A percentile compares a stretch with the other conserved stretches of the same genome.
phyloP scores from a whole-genome alignment of 2,888 invertebrate species.

The Venusia cambrica region DNA sequence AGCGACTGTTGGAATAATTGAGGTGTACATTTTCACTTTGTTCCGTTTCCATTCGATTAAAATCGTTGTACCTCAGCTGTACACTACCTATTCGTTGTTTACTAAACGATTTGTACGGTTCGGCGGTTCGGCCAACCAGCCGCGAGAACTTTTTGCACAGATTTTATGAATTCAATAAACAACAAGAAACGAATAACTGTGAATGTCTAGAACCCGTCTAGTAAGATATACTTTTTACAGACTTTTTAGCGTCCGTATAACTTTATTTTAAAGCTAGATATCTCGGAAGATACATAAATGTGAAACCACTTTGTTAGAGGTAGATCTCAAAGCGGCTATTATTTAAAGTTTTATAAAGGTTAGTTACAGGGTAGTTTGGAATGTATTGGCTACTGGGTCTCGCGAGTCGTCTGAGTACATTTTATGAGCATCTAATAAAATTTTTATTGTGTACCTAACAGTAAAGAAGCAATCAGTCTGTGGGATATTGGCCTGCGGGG shows the following conservation, averaged over 20 bases:
- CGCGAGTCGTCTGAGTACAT: slow-evolving; percentile 71
- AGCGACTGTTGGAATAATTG: slow-evolving; percentile 75
- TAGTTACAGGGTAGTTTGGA: slow-evolving; percentile 73
- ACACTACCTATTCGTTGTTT: slow-evolving; percentile 76
- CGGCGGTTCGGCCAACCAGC: slow-evolving; percentile 63
- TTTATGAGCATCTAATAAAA: slow-evolving; percentile 78
- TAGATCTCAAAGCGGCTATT: slow-evolving; percentile 25
- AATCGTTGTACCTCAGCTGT: slow-evolving; percentile 77
- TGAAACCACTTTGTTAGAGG: slow-evolving; percentile 19
- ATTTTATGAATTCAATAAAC: slow-evolving; percentile 36
- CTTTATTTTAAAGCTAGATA: slow-evolving; percentile 15
- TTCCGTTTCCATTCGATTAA: slow-evolving; percentile 81
- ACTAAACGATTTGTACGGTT: slow-evolving; percentile 79
- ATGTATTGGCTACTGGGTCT: slow-evolving; percentile 76
- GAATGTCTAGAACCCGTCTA: slow-evolving; percentile 14
- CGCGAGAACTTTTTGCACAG: slow-evolving; percentile 49
- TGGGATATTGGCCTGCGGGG: slow-evolving; percentile 74
- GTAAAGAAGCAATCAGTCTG: slow-evolving; percentile 81
- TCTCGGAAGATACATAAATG: slow-evolving; percentile 12
- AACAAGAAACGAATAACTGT: slow-evolving; percentile 27
- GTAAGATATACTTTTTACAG: slow-evolving; percentile 10
- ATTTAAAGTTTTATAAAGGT: slow-evolving; percentile 60
- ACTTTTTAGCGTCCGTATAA: slow-evolving; percentile 15
- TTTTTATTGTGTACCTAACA: slow-evolving; percentile 80
- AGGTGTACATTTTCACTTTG: slow-evolving; percentile 81